A percentile compares a stretch with the other conserved stretches of the same genome.
phyloP scores from a whole-genome alignment of 35 echinoderm and acorn worm species.

The Heliocidaris tuberculata region DNA sequence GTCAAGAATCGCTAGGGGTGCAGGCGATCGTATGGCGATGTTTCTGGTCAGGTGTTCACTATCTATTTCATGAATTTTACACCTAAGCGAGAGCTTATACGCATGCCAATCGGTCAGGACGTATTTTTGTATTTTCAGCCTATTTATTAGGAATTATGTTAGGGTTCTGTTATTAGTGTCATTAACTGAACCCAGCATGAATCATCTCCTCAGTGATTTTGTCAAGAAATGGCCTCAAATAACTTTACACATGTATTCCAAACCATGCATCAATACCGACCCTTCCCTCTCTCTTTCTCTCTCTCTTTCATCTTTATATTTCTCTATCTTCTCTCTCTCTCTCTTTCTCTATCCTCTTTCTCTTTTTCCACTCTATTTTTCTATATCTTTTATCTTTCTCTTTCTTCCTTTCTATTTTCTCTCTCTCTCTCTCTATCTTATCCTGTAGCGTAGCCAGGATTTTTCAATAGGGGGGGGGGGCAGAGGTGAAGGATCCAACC shows the following conservation, averaged over 20 bases:
- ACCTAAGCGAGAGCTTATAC: neutral
- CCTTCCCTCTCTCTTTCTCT: neutral
- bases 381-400: no score
- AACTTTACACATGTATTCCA: neutral
- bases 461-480: no score
- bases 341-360: neutral
- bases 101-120: neutral
- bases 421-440: neutral
- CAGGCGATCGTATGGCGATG: neutral
- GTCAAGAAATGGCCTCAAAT: neutral
- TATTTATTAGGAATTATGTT: neutral
- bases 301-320: no score
- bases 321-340: neutral
- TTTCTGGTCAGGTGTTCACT: neutral
- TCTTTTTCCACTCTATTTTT: neutral
- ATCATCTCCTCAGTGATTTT: neutral
- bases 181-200: neutral
- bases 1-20: slow-evolving; percentile 8
- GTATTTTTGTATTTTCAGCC: neutral
- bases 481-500: no score
- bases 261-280: neutral
- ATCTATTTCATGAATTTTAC: slow-evolving; percentile 6
- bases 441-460: no score
- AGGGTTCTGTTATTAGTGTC: neutral
- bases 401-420: neutral